Evolutionary conservation across 1,140 invertebrate genomes (phyloP), one percentile per base, ranked within the genome.

Genomic region (Gonioctena quinquepunctata): DNA sequence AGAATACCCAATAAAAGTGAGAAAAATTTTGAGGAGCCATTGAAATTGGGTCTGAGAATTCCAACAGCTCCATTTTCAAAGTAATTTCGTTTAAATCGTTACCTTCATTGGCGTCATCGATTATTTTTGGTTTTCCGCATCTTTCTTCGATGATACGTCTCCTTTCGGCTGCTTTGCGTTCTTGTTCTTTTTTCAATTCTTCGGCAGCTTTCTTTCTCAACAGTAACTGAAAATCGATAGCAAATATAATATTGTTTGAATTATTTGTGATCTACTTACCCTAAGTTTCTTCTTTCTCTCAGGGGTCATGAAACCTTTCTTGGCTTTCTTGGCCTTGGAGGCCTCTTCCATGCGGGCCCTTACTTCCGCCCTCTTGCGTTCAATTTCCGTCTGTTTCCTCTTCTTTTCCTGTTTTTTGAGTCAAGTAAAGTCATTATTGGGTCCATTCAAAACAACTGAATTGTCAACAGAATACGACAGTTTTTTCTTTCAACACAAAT

Each of bases 201-300:
- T 99, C 98, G 79, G 98, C 97, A 82, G 98, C 98, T 90, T 99
- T 99, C 88, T 99, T 97, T 92, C 98, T 97, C 88, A 99, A 90
- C 87, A 99, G 88, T 88, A 98, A 90, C 93, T 94, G 82, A 25
- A 78, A 42, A 42, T 42, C 16, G 33, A n/a, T n/a, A n/a, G n/a
- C n/a, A n/a, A n/a, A n/a, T n/a, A n/a, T n/a, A n/a, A n/a, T n/a
- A n/a, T n/a, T n/a, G n/a, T n/a, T n/a, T n/a, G n/a, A n/a, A n/a
- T n/a, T n/a, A n/a, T n/a, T n/a, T n/a, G n/a, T n/a, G n/a, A n/a
- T n/a, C n/a, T 66, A 90, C 91, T 88, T 84, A 96, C 94, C 89
- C 96, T 93, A 83, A 97, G 93, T 86, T 97, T 97, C 94, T 97
- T 97, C 92, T 97, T 97, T 85, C 96, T 95, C 87, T 97, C 95